Evolutionary conservation across 2,888 invertebrate species (phyloP).

Genomic region (Marasmarcha lunaedactyla): DNA sequence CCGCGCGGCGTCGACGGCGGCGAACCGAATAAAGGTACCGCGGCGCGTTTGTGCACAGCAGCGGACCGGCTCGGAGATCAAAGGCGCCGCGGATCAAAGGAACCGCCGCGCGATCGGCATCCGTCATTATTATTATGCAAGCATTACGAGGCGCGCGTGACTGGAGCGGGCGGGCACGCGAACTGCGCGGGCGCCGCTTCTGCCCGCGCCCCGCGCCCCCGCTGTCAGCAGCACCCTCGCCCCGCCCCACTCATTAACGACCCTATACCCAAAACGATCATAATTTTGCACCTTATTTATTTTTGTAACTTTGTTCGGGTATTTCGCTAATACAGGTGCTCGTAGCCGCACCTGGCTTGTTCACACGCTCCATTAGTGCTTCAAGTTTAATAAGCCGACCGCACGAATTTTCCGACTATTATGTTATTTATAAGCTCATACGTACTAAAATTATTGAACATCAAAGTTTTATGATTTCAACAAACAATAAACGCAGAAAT

Average conservation of each 20-base stretch:
- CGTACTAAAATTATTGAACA: no score
- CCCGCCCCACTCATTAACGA: constrained; percentile 23
- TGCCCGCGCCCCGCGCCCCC: constrained; percentile 20
- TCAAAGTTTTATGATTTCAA: no score
- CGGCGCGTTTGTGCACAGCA: constrained; percentile 65
- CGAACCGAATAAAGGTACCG: constrained; percentile 63
- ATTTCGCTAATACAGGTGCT: constrained; percentile 16
- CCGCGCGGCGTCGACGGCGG: constrained; percentile 46
- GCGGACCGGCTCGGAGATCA: constrained; percentile 67
- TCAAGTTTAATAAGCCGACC: constrained; percentile 19
- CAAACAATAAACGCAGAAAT: no score
- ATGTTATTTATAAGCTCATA: not conserved
- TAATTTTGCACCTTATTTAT: constrained; percentile 34
- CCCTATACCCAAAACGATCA: constrained; percentile 14
- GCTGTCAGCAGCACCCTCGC: constrained; percentile 8
- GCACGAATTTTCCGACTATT: constrained; percentile 6
- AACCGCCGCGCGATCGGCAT: constrained; percentile 70
- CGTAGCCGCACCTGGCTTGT: constrained; percentile 16
- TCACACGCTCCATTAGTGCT: constrained; percentile 25
- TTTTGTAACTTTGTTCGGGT: constrained; percentile 26
- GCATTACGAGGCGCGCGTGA: constrained; percentile 70
- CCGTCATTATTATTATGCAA: constrained; percentile 72
- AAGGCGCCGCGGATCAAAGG: constrained; percentile 66
- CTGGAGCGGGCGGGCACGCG: constrained; percentile 67
- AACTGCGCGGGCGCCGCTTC: constrained; percentile 55